phyloP scores from a whole-genome alignment of 2,888 invertebrate species.

The Clostera curtula region DNA sequence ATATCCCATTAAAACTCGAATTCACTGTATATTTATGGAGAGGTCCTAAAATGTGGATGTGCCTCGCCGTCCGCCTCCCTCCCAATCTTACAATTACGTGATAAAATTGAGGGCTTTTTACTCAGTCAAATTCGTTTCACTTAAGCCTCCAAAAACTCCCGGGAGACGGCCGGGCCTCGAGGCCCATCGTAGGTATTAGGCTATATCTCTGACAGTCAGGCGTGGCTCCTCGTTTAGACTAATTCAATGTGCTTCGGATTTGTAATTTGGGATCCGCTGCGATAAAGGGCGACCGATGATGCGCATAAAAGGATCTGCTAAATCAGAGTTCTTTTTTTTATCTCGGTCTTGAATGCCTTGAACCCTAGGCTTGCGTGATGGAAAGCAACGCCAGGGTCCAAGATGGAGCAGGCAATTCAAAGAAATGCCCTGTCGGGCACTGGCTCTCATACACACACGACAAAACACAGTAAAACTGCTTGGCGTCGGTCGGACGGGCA shows the following conservation, averaged over 20 bases:
- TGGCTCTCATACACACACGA: no score
- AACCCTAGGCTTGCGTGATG: no score
- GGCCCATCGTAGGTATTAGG: conserved; percentile 30
- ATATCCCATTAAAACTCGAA: conserved; percentile 17
- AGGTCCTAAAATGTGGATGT: conserved; percentile 17
- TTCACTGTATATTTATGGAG: conserved; percentile 14
- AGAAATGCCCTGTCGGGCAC: no score
- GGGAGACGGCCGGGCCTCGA: conserved; percentile 25
- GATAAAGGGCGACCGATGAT: conserved; percentile 5
- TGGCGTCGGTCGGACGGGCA: no score
- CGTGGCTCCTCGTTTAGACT: conserved; percentile 21
- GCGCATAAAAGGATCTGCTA: no score
- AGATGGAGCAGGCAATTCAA: no score
- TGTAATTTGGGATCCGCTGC: conserved; percentile 20
- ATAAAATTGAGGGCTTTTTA: conserved; percentile 50
- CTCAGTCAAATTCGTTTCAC: conserved; percentile 44
- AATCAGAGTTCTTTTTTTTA: no score
- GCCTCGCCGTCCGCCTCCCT: conserved; percentile 15
- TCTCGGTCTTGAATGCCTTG: no score
- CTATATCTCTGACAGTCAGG: conserved; percentile 30
- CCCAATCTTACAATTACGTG: conserved; percentile 44
- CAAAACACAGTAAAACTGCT: no score
- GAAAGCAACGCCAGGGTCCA: no score
- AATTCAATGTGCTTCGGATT: conserved; percentile 24
- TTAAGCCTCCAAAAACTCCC: conserved; percentile 40